A percentile compares a stretch with the other conserved stretches of the same genome.
Conservation (phyloP, 2,888 invertebrate genomes). For the Drosophila monieri region DNA sequence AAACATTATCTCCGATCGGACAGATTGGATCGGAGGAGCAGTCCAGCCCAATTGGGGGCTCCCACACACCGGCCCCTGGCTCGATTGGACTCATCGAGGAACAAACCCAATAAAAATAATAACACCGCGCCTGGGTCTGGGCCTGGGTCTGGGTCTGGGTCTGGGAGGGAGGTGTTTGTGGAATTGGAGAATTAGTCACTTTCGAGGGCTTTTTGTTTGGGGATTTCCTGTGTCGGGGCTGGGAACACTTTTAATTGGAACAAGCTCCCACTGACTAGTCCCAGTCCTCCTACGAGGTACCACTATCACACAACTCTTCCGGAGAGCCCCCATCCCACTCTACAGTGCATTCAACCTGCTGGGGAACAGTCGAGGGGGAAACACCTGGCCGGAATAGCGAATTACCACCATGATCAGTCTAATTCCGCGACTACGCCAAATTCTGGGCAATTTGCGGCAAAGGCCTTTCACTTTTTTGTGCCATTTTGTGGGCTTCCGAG, state of each 20-base stretch:
- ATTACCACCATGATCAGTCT: slow-evolving; percentile 68
- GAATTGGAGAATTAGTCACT: slow-evolving; percentile 39
- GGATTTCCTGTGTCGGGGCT: slow-evolving; percentile 21
- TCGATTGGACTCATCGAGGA: slow-evolving; percentile 36
- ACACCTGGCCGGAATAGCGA: slow-evolving; percentile 8
- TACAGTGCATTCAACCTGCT: slow-evolving; percentile 2
- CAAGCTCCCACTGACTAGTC: too few relatives aligned
- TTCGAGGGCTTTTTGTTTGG: slow-evolving; percentile 7
- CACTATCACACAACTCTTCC: too few relatives aligned
- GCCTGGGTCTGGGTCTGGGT: too few relatives aligned
- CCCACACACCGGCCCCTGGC: slow-evolving; percentile 27
- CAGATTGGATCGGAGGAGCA: too few relatives aligned
- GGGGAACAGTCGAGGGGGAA: slow-evolving; percentile 19
- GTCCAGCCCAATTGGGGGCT: slow-evolving; percentile 27
- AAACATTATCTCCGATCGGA: slow-evolving; percentile 66
- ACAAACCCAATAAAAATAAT: neutral
- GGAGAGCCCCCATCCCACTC: neutral
- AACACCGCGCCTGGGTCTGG: neutral
- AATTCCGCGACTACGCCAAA: slow-evolving; percentile 62
- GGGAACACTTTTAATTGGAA: slow-evolving; percentile 2
- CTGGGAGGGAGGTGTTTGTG: slow-evolving; percentile 17
- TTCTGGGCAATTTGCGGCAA: slow-evolving; percentile 58
- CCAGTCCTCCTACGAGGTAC: too few relatives aligned
- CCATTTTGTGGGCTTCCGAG: neutral
- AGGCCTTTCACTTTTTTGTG: slow-evolving; percentile 59